A percentile compares a stretch with the other conserved stretches of the same genome.
Conservation (phyloP, 2,888 invertebrate species). For the Caenorhabditis wallacei region DNA sequence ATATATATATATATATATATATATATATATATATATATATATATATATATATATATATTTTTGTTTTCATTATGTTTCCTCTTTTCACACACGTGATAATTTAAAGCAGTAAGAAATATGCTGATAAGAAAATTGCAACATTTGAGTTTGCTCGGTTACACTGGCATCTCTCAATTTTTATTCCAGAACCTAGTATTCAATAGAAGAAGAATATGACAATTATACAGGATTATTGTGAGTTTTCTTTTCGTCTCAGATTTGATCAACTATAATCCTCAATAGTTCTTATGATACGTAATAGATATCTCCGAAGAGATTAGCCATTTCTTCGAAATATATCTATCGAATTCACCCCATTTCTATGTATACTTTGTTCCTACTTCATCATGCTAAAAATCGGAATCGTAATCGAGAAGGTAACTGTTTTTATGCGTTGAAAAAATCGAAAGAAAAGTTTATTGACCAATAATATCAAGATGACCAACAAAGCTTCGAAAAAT, state of each 20-base stretch:
- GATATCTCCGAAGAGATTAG: no score
- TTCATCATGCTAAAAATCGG: conserved; percentile 58
- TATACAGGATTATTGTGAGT: conserved; percentile 66
- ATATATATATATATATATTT: not conserved
- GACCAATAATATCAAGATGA: not conserved
- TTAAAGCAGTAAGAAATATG: conserved; percentile 1
- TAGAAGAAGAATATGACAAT: conserved; percentile 45
- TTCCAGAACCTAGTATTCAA: not conserved
- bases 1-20: no score
- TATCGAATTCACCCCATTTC: not conserved
- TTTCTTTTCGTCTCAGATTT: conserved; percentile 9
- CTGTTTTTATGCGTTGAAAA: not conserved
- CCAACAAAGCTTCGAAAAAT: no score
- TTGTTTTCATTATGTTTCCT: conserved; percentile 4
- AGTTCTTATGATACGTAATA: not conserved
- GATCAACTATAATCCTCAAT: conserved; percentile 3
- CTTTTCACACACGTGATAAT: conserved; percentile 40
- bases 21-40: not conserved
- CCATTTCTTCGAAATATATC: not conserved
- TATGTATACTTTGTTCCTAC: conserved; percentile 62
- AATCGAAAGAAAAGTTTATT: not conserved
- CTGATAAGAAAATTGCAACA: conserved; percentile 56
- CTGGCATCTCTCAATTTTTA: not conserved
- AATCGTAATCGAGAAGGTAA: conserved; percentile 46
- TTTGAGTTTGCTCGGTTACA: conserved; percentile 11